Evolutionary conservation across 2,113 vertebrate species (phyloP).

Genomic region (Balaenoptera acutorostrata): DNA sequence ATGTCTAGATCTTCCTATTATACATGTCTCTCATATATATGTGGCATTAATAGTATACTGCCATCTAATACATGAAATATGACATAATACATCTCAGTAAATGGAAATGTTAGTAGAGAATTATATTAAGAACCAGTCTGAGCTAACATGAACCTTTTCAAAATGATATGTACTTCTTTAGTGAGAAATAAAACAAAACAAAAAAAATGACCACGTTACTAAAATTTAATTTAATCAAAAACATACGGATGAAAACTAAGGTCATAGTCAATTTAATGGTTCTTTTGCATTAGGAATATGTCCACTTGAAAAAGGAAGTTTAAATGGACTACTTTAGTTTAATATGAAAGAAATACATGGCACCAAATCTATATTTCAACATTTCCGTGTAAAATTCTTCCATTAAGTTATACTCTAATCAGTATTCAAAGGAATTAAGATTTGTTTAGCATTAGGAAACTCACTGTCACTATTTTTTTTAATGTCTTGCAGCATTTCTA

Average conservation of each 20-base stretch:
- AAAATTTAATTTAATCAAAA: constrained; percentile 31
- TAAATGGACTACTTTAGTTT: neutral
- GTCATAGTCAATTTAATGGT: neutral
- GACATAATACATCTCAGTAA: neutral
- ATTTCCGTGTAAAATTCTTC: constrained; percentile 1
- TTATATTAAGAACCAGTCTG: constrained; percentile 11
- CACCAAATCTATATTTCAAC: neutral
- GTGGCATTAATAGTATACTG: neutral
- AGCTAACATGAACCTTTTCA: constrained; percentile 58
- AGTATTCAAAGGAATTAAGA: neutral
- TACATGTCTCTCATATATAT: neutral
- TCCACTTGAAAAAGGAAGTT: neutral
- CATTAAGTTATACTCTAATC: neutral
- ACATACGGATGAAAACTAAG: neutral
- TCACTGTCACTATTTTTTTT: neutral
- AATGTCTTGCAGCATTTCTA: neutral
- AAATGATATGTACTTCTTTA: constrained; percentile 12
- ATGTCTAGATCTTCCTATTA: neutral
- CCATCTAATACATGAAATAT: neutral
- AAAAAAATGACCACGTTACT: constrained; percentile 18
- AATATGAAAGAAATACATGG: neutral
- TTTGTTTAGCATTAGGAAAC: neutral
- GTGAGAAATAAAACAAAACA: constrained; percentile 32
- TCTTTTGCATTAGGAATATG: neutral
- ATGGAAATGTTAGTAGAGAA: constrained; percentile 28